phyloP scores from a whole-genome alignment of 53 echinoderm and acorn worm species.

The Antedon mediterranea region DNA sequence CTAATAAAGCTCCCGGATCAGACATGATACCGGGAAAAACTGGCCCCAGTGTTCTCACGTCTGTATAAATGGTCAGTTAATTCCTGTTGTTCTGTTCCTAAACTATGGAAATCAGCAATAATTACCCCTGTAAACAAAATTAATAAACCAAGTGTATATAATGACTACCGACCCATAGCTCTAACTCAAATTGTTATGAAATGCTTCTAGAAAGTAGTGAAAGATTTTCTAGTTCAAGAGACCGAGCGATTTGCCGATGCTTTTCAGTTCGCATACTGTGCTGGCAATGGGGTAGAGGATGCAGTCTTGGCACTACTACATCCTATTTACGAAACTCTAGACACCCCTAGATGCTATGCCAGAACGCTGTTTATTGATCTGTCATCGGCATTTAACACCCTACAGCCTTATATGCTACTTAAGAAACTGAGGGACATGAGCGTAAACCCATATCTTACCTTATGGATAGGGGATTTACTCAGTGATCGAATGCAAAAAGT shows the following conservation, averaged over 20 bases:
- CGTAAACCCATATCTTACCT: slow-evolving; percentile 5
- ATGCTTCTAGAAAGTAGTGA: slow-evolving; percentile 14
- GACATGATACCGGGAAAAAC: slow-evolving; percentile 7
- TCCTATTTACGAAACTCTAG: slow-evolving; percentile 5
- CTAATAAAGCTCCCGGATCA: slow-evolving; percentile 11
- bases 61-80: slow-evolving; percentile 8
- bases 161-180: slow-evolving; percentile 7
- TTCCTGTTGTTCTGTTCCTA: not conserved
- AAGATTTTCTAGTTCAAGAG: not conserved
- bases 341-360: slow-evolving; percentile 2
- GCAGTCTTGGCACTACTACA: slow-evolving; percentile 6
- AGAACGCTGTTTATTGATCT: not conserved
- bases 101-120: not conserved
- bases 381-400: not conserved
- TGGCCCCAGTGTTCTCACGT: slow-evolving; percentile 8
- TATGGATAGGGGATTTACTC: slow-evolving; percentile 15
- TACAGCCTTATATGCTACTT: slow-evolving; percentile 1
- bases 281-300: slow-evolving; percentile 11
- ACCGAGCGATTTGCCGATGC: slow-evolving; percentile 1
- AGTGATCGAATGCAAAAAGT: slow-evolving; percentile 2
- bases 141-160: not conserved
- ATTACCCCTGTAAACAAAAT: slow-evolving; percentile 6
- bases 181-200: slow-evolving; percentile 5
- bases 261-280: slow-evolving; percentile 10
- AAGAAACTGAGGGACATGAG: slow-evolving; percentile 4